Conservation (phyloP, 1,140 invertebrate species). For the Zaprionus capensis region DNA sequence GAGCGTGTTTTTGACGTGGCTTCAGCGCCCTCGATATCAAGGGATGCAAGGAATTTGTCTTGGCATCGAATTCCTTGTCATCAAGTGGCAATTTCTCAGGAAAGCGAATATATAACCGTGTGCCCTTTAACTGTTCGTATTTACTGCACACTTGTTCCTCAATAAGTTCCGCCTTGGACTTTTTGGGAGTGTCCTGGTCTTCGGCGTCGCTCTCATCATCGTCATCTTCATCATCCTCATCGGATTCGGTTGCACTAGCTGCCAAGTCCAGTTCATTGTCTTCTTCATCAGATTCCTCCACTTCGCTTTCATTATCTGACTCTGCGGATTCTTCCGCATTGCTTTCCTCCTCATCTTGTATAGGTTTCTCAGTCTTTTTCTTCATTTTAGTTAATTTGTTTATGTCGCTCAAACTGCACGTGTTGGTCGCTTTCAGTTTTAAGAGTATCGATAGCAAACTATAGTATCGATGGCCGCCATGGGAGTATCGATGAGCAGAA, state of each 20-base stretch:
- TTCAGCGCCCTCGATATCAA: slow-evolving; percentile 63
- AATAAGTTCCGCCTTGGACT: slow-evolving; percentile 52
- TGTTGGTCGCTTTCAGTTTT: background rate
- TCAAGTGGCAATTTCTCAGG: slow-evolving; percentile 69
- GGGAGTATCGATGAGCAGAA: background rate
- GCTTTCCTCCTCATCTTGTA: slow-evolving; percentile 38
- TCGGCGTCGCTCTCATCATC: slow-evolving; percentile 41
- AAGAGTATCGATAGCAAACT: background rate
- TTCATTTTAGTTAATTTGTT: slow-evolving; percentile 54
- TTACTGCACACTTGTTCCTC: slow-evolving; percentile 63
- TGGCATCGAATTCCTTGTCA: slow-evolving; percentile 59
- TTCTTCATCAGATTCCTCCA: slow-evolving; percentile 44
- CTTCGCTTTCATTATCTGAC: slow-evolving; percentile 38
- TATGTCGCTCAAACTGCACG: slow-evolving; percentile 30
- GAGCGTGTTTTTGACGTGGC: slow-evolving; percentile 75
- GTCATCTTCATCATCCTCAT: slow-evolving; percentile 56
- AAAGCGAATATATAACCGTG: slow-evolving; percentile 71
- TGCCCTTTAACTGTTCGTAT: slow-evolving; percentile 69
- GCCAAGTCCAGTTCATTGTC: slow-evolving; percentile 53
- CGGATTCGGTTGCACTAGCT: slow-evolving; percentile 69
- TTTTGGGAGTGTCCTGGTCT: background rate
- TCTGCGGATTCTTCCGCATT: slow-evolving; percentile 23
- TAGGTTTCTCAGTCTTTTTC: slow-evolving; percentile 46
- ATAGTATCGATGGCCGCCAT: background rate
- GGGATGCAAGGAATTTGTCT: slow-evolving; percentile 57